Conservation (phyloP, 2,797 vertebrate genomes). For the Eupleurogrammus muticus region DNA sequence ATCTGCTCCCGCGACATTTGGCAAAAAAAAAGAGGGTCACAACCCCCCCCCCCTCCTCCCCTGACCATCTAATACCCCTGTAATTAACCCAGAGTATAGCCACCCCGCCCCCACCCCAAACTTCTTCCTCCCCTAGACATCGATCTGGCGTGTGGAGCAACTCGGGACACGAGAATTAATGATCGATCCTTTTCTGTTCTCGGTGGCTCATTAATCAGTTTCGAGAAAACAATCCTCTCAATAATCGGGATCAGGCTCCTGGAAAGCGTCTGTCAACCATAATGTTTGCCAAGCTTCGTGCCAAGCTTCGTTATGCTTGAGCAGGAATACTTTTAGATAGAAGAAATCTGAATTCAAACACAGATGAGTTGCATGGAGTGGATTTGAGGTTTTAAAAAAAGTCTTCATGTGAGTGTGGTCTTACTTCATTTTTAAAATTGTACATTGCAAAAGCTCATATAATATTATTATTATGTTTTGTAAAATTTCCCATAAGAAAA, state of each 20-base stretch:
- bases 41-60: too few relatives aligned
- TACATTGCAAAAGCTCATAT: too few relatives aligned
- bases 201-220: slow-evolving; percentile 73
- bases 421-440: background rate
- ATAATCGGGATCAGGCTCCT: slow-evolving; percentile 70
- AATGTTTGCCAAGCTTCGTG: background rate
- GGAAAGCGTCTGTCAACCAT: slow-evolving; percentile 70
- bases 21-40: slow-evolving; percentile 47
- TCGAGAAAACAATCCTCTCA: slow-evolving; percentile 70
- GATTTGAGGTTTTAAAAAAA: slow-evolving; percentile 42
- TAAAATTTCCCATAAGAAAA: too few relatives aligned
- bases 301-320: too few relatives aligned
- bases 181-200: slow-evolving; percentile 72
- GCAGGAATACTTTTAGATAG: background rate
- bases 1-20: slow-evolving; percentile 21
- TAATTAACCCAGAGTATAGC: too few relatives aligned
- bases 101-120: too few relatives aligned
- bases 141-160: slow-evolving; percentile 16
- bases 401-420: background rate
- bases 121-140: slow-evolving; percentile 48
- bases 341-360: slow-evolving; percentile 17
- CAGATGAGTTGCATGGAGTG: slow-evolving; percentile 18
- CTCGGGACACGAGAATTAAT: slow-evolving; percentile 64
- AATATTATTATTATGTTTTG: too few relatives aligned
- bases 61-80: slow-evolving; percentile 65